Evolutionary conservation across 2,888 invertebrate species (phyloP).

Genomic region (Dysmachus trigonus): DNA sequence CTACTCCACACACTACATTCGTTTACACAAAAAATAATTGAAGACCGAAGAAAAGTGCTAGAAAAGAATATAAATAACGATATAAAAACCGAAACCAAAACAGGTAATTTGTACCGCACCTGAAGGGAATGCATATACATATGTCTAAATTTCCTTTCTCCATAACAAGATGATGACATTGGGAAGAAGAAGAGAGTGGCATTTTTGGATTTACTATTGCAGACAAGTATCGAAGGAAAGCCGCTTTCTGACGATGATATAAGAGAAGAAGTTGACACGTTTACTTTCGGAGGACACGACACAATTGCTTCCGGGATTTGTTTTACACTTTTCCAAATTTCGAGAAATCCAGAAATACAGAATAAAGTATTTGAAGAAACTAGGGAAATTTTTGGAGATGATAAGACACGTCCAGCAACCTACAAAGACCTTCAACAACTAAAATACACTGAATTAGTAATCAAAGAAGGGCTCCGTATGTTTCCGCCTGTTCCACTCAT

Average conservation of each 20-base stretch:
- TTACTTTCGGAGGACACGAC: conserved; percentile 69
- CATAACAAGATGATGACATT: conserved; percentile 27
- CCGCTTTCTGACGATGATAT: conserved; percentile 68
- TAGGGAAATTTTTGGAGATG: conserved; percentile 55
- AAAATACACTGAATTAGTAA: conserved; percentile 44
- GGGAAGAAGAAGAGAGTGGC: conserved; percentile 68
- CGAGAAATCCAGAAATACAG: conserved; percentile 61
- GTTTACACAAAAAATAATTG: conserved; percentile 59
- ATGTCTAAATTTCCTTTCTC: background rate
- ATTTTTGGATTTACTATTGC: conserved; percentile 70
- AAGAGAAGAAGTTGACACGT: conserved; percentile 73
- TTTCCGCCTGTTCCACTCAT: conserved; percentile 45
- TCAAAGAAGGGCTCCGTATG: conserved; percentile 46
- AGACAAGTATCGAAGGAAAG: conserved; percentile 67
- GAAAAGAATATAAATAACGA: conserved; percentile 45
- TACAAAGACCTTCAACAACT: background rate
- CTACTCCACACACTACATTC: conserved; percentile 57
- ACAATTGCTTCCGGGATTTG: conserved; percentile 62
- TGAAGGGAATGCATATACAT: background rate
- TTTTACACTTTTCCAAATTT: conserved; percentile 61
- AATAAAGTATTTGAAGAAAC: conserved; percentile 60
- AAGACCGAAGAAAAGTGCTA: conserved; percentile 54
- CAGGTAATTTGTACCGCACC: background rate
- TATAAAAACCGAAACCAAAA: background rate
- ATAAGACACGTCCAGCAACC: background rate